Evolutionary conservation across 2,113 vertebrate genomes (phyloP).

Genomic region (Todiramphus chloris): DNA sequence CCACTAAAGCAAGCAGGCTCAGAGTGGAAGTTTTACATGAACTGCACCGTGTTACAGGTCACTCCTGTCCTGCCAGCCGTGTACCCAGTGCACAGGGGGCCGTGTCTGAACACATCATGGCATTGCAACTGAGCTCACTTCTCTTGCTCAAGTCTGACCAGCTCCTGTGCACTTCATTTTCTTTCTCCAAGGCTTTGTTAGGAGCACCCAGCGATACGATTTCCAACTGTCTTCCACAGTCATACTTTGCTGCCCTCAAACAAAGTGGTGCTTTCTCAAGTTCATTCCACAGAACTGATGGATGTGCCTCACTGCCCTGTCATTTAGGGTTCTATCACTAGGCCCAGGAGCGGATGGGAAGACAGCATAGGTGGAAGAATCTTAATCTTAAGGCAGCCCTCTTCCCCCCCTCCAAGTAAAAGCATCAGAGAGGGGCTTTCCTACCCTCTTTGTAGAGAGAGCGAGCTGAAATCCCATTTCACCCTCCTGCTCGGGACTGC

Average conservation of each 20-base stretch:
- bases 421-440: conserved; percentile 23
- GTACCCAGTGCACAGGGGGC: background rate
- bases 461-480: background rate
- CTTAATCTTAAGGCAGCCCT: background rate
- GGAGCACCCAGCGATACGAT: background rate
- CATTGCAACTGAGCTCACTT: background rate
- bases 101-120: background rate
- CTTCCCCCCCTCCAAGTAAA: background rate
- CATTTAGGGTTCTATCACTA: background rate
- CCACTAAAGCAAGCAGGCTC: background rate
- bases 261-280: background rate
- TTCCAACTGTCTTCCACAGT: background rate
- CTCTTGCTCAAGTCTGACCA: background rate
- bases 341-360: background rate
- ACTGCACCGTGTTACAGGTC: background rate
- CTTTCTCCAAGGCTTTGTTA: background rate
- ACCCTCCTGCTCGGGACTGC: background rate
- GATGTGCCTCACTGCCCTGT: background rate
- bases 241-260: background rate
- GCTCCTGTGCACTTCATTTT: background rate
- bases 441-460: background rate
- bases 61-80: background rate
- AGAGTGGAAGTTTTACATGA: background rate
- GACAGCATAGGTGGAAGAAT: background rate
- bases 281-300: background rate